These are phyloP conservation scores for Heliconius erato DNA, from an alignment of 2,888 invertebrate species.

Conservation along the genomic window DNA sequence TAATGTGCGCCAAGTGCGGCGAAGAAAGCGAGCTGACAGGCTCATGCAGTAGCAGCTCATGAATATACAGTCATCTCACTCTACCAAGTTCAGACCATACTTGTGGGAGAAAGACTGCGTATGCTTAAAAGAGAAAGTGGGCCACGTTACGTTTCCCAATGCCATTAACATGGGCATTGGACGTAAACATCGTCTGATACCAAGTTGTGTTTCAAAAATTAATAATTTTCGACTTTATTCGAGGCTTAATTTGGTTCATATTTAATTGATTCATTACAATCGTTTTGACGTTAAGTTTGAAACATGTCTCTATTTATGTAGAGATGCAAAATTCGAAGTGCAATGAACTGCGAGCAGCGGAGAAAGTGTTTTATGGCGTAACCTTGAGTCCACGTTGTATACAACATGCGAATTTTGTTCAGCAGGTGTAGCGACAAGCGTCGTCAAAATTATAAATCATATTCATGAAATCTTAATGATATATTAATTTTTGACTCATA, in stretches of 20 bases:
- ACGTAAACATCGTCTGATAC: constrained; percentile 80
- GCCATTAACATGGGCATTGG: constrained; percentile 84
- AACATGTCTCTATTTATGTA: constrained; percentile 62
- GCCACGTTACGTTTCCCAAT: constrained; percentile 84
- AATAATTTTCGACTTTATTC: constrained; percentile 52
- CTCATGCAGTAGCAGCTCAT: constrained; percentile 70
- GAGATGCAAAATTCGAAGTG: constrained; percentile 81
- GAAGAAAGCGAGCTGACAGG: constrained; percentile 84
- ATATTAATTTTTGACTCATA: too few species aligned
- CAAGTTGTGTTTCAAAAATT: constrained; percentile 59
- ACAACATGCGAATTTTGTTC: constrained; percentile 74
- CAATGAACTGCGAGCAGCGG: constrained; percentile 79
- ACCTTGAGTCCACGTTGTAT: constrained; percentile 79
- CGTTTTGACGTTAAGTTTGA: constrained; percentile 60
- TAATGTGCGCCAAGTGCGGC: constrained; percentile 85
- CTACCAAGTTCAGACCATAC: constrained; percentile 58
- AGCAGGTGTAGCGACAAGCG: constrained; percentile 53
- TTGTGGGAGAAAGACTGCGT: constrained; percentile 75
- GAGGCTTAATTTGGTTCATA: constrained; percentile 47
- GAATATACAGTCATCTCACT: constrained; percentile 75
- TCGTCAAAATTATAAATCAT: not conserved
- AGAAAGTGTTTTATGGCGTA: constrained; percentile 83
- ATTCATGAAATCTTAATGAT: not conserved
- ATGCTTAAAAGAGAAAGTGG: constrained; percentile 85
- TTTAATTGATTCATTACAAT: constrained; percentile 48